Conservation (phyloP, 2,113 vertebrate genomes). For the Ramphastos sulfuratus region DNA sequence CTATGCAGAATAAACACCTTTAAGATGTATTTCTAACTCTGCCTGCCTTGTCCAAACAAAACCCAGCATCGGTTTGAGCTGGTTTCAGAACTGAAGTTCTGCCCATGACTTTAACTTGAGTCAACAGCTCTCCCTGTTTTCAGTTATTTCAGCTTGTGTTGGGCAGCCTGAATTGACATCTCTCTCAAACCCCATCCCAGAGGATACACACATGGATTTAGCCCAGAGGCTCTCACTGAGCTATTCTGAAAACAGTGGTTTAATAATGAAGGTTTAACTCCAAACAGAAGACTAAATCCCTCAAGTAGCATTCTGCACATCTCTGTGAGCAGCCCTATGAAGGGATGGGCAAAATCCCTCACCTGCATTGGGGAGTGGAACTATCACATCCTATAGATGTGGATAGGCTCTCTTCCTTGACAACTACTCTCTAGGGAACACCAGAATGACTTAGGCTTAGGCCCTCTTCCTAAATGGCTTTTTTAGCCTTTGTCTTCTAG, state of each 20-base stretch:
- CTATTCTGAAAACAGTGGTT: neutral
- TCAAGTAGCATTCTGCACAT: neutral
- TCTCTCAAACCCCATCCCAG: neutral
- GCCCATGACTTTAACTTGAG: neutral
- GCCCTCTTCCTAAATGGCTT: neutral
- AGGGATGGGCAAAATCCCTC: neutral
- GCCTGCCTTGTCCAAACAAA: neutral
- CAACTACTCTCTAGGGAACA: neutral
- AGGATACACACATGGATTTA: neutral
- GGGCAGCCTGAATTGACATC: neutral
- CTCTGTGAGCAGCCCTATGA: fast-evolving
- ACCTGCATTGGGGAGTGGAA: neutral
- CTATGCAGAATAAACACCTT: neutral
- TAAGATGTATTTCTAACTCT: neutral
- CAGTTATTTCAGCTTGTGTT: neutral
- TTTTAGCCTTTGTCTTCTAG: neutral
- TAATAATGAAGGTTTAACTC: neutral
- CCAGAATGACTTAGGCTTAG: neutral
- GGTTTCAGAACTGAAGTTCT: neutral
- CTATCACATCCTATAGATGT: neutral
- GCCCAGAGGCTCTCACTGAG: neutral
- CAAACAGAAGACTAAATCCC: neutral
- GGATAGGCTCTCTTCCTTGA: neutral
- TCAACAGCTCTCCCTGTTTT: neutral
- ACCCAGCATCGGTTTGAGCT: neutral